Base-by-base conservation (phyloP, 2,888 invertebrate genomes). In the Thumatha senex region DNA sequence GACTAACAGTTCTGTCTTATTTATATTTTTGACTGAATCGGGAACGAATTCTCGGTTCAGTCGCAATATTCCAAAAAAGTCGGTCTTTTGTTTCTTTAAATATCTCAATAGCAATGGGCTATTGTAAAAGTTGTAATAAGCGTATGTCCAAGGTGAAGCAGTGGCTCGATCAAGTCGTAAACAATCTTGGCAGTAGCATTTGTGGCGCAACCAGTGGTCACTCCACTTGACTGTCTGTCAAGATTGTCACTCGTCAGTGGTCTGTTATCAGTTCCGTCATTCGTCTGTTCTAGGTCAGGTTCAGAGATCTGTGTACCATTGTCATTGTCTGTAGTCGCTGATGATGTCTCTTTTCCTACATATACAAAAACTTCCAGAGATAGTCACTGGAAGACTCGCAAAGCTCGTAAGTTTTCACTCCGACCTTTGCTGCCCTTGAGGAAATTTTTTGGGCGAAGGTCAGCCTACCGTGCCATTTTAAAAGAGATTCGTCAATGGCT, bases 251-350 rank as follows among this genome's bases (percentile, higher is more conserved):
- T 2, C 18, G 18, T 24, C 18, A 5, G 2, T 5, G 18, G 18
- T 24, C 18, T 4, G 18, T 24, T 2, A 4, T 5, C 18, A 24
- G 18, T 58, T 58, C 0, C 51, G 33, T 1, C n/a, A 13, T 7
- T 34, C 45, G 4, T 56, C 58, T 0, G 42, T 35, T 56, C 51
- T 34, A 12, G 65, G 64, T 35, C 50, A 63, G 5, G 65, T 65
- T 2, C 18, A 24, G 65, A 58, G 48, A 67, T 62, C 61, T 66
- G 59, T 38, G 58, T 51, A 31, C 61, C 65, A 13, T 69, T 10
- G 35, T 68, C 70, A 13, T 34, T n/a, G 1, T 3, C 11, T 1
- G 34, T 34, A n/a, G 5, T n/a, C 2, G 7, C n/a, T n/a, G n/a
- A n/a, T n/a, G n/a, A n/a, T 34, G 34, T 1, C 2, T 14, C 14